Percentiles rank a stretch among this genome's conserved stretches.
phyloP scores from a whole-genome alignment of 2,888 invertebrate genomes.

The Catonia carolina region DNA sequence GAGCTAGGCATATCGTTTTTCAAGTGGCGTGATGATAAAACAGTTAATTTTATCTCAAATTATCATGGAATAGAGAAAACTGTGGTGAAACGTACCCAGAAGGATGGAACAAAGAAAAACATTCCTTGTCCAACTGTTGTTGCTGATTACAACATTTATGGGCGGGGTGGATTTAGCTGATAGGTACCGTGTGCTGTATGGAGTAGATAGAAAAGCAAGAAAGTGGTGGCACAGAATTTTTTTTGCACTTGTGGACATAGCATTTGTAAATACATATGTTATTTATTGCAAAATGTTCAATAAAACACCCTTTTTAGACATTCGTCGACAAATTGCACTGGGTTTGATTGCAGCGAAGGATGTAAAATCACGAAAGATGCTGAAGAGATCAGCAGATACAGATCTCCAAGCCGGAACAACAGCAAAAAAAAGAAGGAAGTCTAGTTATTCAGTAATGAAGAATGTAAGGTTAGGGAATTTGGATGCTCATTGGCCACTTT shows the following conservation, averaged over 20 bases:
- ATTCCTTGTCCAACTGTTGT: conserved; percentile 33
- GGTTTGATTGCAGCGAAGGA: not conserved
- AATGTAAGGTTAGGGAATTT: conserved; percentile 6
- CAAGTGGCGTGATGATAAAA: conserved; percentile 24
- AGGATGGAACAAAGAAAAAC: conserved; percentile 30
- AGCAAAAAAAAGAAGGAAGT: conserved; percentile 5
- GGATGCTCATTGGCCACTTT: conserved; percentile 1
- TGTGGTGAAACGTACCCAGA: conserved; percentile 28
- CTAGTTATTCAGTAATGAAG: not conserved
- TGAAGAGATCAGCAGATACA: not conserved
- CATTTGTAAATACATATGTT: conserved; percentile 31
- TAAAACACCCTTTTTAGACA: not conserved
- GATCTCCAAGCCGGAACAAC: not conserved
- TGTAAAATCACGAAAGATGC: not conserved
- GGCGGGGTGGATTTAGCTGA: conserved; percentile 37
- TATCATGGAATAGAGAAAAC: not conserved
- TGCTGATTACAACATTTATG: conserved; percentile 36
- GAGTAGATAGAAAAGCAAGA: conserved; percentile 34
- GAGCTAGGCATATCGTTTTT: conserved; percentile 15
- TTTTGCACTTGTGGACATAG: too few relatives aligned
- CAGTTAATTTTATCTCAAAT: conserved; percentile 11
- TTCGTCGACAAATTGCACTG: not conserved
- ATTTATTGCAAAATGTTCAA: conserved; percentile 6
- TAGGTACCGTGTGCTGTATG: conserved; percentile 34
- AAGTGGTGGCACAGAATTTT: conserved; percentile 23